Evolutionary conservation across 2,113 vertebrate genomes (phyloP).

Genomic region (Pangasianodon hypophthalmus): DNA sequence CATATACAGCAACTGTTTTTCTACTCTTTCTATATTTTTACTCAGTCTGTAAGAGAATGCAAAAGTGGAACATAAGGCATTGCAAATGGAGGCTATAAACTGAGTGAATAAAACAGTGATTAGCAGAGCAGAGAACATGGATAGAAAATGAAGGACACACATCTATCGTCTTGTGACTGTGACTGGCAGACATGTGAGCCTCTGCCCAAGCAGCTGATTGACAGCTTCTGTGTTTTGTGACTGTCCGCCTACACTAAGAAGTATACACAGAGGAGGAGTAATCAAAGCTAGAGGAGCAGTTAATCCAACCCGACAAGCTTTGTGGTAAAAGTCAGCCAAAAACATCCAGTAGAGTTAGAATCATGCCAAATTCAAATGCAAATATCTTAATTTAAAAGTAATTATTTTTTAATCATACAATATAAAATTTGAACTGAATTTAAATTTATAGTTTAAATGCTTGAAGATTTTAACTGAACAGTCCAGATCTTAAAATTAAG

Average conservation of each 20-base stretch:
- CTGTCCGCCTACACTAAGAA: background rate
- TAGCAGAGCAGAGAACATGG: background rate
- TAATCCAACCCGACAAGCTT: background rate
- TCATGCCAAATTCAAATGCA: background rate
- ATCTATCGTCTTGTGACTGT: background rate
- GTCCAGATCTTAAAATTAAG: background rate
- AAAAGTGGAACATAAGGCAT: background rate
- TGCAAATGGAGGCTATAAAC: conserved; percentile 14
- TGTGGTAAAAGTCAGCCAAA: background rate
- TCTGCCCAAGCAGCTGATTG: conserved; percentile 24
- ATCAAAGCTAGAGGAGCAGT: conserved; percentile 2
- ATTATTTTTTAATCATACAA: background rate
- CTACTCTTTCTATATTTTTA: background rate
- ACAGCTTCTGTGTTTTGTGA: background rate
- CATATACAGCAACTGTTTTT: background rate
- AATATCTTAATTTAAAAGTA: background rate
- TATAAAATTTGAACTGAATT: background rate
- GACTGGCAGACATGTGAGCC: background rate
- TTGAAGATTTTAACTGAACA: background rate
- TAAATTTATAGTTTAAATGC: background rate
- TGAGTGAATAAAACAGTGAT: background rate
- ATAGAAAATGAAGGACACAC: background rate
- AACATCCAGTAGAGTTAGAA: background rate
- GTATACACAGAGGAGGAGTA: background rate
- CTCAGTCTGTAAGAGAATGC: background rate